Percentiles rank a stretch among this genome's conserved stretches.
Evolutionary conservation across 2,888 invertebrate species (phyloP).

Genomic region (Drosophila suboccidentalis): DNA sequence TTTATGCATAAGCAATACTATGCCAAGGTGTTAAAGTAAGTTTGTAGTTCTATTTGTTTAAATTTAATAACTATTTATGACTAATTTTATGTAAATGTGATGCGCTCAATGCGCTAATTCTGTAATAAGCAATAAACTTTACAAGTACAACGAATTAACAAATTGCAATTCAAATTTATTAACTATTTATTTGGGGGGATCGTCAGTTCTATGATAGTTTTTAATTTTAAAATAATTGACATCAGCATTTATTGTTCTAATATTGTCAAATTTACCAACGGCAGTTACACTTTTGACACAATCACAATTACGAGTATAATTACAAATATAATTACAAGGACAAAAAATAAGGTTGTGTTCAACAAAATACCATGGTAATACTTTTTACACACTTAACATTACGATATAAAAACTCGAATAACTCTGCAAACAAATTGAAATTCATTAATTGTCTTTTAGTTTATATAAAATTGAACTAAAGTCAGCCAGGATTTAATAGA

Average conservation of each 20-base stretch:
- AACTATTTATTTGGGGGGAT: constrained; percentile 7
- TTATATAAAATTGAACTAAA: constrained; percentile 43
- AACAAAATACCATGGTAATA: constrained; percentile 51
- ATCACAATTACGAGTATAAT: constrained; percentile 23
- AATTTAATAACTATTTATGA: constrained; percentile 40
- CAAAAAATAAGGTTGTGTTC: neutral
- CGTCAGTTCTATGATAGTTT: neutral
- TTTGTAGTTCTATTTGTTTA: constrained; percentile 24
- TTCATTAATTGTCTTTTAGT: constrained; percentile 28
- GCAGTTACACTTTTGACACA: constrained; percentile 27
- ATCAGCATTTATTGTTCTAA: constrained; percentile 8
- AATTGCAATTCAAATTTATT: constrained; percentile 2
- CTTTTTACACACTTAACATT: constrained; percentile 22
- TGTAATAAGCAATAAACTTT: constrained; percentile 46
- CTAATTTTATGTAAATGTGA: constrained; percentile 44
- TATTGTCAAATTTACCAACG: constrained; percentile 20
- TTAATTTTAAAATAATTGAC: constrained; percentile 5
- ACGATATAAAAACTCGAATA: constrained; percentile 10
- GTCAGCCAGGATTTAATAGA: neutral
- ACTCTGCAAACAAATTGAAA: constrained; percentile 22
- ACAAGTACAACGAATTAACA: constrained; percentile 26
- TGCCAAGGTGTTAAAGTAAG: constrained; percentile 76
- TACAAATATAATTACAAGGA: constrained; percentile 7
- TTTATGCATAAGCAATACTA: constrained; percentile 74
- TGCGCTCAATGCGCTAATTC: constrained; percentile 21